These are phyloP conservation scores for Wiebesia pumilae DNA, from an alignment of 1,140 invertebrate genomes.

Conservation along the genomic window DNA sequence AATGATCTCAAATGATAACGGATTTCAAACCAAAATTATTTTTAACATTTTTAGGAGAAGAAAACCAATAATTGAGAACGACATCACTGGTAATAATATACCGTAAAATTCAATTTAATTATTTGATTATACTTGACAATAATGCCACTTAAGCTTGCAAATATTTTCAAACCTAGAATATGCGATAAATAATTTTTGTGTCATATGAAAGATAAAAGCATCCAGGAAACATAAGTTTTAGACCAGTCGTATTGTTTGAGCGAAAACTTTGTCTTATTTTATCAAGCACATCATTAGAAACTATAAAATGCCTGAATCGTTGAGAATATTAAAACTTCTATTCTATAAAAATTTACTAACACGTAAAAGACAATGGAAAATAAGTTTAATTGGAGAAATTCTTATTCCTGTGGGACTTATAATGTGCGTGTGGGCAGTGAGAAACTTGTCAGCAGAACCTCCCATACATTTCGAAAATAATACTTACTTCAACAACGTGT, in stretches of 20 bases:
- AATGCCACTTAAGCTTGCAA: not conserved
- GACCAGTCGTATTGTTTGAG: too few relatives aligned
- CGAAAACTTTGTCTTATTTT: too few relatives aligned
- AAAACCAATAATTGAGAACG: not conserved
- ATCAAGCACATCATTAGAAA: not conserved
- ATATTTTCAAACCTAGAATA: not conserved
- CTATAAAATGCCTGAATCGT: conserved; percentile 5
- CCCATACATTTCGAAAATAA: conserved; percentile 36
- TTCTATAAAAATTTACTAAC: conserved; percentile 67
- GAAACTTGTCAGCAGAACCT: conserved; percentile 57
- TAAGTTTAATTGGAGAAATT: conserved; percentile 64
- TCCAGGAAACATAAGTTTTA: too few relatives aligned
- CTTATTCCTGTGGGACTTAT: conserved; percentile 66
- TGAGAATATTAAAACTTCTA: conserved; percentile 63
- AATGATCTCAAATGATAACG: too few relatives aligned
- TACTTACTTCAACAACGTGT: not conserved
- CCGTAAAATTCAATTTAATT: not conserved
- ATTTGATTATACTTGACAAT: not conserved
- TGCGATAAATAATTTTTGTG: not conserved
- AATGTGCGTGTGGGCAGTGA: conserved; percentile 60
- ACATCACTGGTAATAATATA: not conserved
- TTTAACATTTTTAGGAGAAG: not conserved
- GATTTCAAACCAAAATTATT: too few relatives aligned
- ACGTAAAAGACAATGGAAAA: conserved; percentile 66
- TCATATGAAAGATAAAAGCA: not conserved